Evolutionary conservation across 2,888 invertebrate genomes (phyloP).

Genomic region (Lampropteryx suffumata): DNA sequence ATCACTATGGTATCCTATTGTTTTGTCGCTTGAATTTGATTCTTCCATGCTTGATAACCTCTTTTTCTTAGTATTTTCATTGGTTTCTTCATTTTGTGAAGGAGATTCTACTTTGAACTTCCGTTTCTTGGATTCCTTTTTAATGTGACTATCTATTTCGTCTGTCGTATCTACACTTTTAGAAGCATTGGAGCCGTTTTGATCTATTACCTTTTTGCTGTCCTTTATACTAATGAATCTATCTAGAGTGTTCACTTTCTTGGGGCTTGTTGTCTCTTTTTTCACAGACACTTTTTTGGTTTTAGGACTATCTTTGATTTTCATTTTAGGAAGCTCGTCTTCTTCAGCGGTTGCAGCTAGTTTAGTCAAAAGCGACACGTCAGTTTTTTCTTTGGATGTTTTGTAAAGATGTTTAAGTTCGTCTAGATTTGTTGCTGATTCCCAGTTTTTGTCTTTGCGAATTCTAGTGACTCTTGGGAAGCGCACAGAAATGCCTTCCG

Average conservation of each 20-base stretch:
- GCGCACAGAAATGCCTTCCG: conserved; percentile 95
- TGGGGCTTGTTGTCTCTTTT: conserved; percentile 13
- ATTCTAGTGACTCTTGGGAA: conserved; percentile 95
- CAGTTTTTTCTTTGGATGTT: conserved; percentile 86
- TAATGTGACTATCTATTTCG: conserved; percentile 5
- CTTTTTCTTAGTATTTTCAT: conserved; percentile 10
- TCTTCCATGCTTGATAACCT: not conserved
- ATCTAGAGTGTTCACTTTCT: conserved; percentile 12
- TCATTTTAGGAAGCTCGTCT: conserved; percentile 52
- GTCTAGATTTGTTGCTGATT: conserved; percentile 90
- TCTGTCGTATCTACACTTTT: conserved; percentile 15
- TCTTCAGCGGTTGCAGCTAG: conserved; percentile 56
- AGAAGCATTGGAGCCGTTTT: not conserved
- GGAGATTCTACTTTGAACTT: conserved; percentile 17
- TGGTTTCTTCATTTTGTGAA: conserved; percentile 13
- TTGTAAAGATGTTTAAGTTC: conserved; percentile 87
- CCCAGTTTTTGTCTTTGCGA: conserved; percentile 92
- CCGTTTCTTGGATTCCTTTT: conserved; percentile 24
- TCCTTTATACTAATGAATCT: conserved; percentile 15
- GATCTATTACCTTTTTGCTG: not conserved
- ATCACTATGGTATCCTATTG: not conserved
- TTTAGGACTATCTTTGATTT: conserved; percentile 51
- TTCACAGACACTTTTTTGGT: conserved; percentile 36
- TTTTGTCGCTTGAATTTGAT: conserved; percentile 5
- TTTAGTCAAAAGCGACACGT: conserved; percentile 81